phyloP scores from a whole-genome alignment of 2,888 invertebrate species.

The Ligdia adustata region DNA sequence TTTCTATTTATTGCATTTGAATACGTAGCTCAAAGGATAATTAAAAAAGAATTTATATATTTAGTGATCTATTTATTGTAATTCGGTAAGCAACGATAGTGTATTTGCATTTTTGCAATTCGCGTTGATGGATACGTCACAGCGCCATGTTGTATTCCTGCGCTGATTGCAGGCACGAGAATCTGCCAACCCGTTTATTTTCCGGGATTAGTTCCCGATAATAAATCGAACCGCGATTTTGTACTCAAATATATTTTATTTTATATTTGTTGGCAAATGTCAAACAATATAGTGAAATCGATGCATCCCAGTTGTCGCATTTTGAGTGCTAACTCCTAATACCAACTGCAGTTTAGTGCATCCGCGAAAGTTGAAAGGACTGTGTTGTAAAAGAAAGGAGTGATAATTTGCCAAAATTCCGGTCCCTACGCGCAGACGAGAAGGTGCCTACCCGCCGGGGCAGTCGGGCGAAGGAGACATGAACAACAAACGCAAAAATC shows the following conservation, averaged over 20 bases:
- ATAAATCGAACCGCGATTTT: conserved; percentile 81
- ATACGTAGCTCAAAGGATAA: conserved; percentile 54
- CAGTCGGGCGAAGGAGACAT: conserved; percentile 86
- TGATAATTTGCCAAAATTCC: conserved; percentile 90
- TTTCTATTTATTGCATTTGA: conserved; percentile 60
- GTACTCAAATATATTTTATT: conserved; percentile 81
- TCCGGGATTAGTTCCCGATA: conserved; percentile 81
- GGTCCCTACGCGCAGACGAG: conserved; percentile 92
- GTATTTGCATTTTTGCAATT: conserved; percentile 73
- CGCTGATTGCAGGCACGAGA: conserved; percentile 84
- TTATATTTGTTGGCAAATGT: conserved; percentile 82
- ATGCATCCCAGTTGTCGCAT: conserved; percentile 79
- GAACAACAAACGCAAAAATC: conserved; percentile 94
- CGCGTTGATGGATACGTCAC: conserved; percentile 80
- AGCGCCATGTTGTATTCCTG: conserved; percentile 85
- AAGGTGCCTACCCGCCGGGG: conserved; percentile 90
- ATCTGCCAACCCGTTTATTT: conserved; percentile 84
- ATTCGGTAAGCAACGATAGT: conserved; percentile 46
- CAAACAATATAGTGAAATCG: conserved; percentile 76
- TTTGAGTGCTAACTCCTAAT: conserved; percentile 79
- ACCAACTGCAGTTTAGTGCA: conserved; percentile 83
- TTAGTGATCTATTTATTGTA: conserved; percentile 55
- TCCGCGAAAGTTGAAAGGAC: conserved; percentile 85
- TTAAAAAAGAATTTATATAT: conserved; percentile 60
- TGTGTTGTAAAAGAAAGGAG: conserved; percentile 83